Percentiles rank a stretch among this genome's conserved stretches.
Evolutionary conservation across 2,797 vertebrate species (phyloP).

Genomic region (Acanthornis magna): DNA sequence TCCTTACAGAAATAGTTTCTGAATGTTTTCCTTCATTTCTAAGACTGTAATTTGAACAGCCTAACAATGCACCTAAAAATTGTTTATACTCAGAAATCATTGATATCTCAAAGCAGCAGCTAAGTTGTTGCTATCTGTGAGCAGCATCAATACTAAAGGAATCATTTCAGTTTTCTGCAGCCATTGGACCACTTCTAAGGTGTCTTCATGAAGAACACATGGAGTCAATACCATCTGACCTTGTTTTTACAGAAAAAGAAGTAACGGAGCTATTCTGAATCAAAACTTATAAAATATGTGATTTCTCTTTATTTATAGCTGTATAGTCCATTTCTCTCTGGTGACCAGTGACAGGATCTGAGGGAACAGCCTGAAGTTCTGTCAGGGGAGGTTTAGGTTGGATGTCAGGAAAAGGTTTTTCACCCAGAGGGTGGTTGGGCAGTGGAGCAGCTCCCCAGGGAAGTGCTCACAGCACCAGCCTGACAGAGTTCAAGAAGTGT

Average conservation of each 20-base stretch:
- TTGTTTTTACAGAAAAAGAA: neutral
- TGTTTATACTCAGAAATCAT: neutral
- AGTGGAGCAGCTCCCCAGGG: neutral
- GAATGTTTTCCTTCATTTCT: neutral
- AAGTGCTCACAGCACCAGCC: neutral
- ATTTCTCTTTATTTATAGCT: neutral
- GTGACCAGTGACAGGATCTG: neutral
- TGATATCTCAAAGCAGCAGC: neutral
- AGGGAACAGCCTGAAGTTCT: neutral
- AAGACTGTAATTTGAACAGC: neutral
- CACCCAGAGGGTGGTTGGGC: rapidly evolving
- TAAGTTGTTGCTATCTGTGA: neutral
- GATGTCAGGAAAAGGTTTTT: neutral
- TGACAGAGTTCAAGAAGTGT: neutral
- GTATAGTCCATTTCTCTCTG: neutral
- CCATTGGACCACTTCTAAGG: neutral
- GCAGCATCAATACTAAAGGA: neutral
- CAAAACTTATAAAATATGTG: neutral
- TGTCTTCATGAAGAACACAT: neutral
- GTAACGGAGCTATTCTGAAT: neutral
- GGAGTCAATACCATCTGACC: neutral
- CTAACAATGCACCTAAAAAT: neutral
- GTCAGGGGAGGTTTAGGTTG: neutral
- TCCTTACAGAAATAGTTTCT: neutral
- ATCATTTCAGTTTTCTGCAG: neutral